These are phyloP conservation scores for Centrocercus urophasianus DNA, from an alignment of 2,113 vertebrate genomes.

Conservation along the genomic window DNA sequence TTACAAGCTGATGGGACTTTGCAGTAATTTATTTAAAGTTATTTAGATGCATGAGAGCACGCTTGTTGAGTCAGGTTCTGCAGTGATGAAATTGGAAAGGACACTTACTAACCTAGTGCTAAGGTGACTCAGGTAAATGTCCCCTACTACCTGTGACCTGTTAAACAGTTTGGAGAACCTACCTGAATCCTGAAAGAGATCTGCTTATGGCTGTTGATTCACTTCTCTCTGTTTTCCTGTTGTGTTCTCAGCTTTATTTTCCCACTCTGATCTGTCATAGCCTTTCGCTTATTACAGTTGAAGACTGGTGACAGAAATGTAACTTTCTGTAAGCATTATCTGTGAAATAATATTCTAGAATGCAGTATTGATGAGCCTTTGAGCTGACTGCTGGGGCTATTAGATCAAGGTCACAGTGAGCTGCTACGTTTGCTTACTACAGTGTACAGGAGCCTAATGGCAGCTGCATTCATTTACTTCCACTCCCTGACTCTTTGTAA, in stretches of 20 bases:
- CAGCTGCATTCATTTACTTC: constrained; percentile 56
- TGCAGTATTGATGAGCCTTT: not conserved
- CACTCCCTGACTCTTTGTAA: constrained; percentile 23
- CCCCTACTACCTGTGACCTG: not conserved
- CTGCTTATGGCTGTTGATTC: not conserved
- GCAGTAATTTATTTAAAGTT: not conserved
- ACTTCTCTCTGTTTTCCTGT: not conserved
- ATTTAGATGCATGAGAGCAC: not conserved
- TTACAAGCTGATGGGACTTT: not conserved
- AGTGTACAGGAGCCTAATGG: constrained; percentile 12
- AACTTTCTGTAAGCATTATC: not conserved
- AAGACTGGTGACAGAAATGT: not conserved
- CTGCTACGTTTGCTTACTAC: constrained; percentile 10
- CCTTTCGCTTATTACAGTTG: not conserved
- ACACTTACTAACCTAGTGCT: not conserved
- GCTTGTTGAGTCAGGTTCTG: not conserved
- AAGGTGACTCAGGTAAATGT: not conserved
- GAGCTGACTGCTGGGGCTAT: not conserved
- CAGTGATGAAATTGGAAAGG: not conserved
- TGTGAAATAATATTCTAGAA: not conserved
- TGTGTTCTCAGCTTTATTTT: not conserved
- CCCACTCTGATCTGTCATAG: not conserved
- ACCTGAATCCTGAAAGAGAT: not conserved
- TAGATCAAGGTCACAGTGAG: constrained; percentile 39
- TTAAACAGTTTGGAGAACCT: not conserved